Percentiles rank a stretch among this genome's conserved stretches.
Conservation (phyloP, 2,113 vertebrate genomes). For the Zosterops lateralis region DNA sequence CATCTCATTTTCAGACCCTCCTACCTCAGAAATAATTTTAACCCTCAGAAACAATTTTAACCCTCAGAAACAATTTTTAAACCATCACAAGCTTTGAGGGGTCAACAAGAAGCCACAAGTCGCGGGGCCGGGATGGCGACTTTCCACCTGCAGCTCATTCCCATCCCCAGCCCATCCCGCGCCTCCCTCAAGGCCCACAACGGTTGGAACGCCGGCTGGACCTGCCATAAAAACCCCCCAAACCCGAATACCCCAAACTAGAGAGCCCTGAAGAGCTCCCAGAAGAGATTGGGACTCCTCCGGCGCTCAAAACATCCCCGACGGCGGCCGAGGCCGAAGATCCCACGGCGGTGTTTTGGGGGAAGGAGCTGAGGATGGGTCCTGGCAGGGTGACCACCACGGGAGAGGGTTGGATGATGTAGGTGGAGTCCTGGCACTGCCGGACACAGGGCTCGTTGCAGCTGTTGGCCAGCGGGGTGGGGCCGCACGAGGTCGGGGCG, state of each 20-base stretch:
- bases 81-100: background rate
- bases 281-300: background rate
- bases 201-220: conserved; percentile 32
- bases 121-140: background rate
- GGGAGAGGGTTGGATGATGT: background rate
- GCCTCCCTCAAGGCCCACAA: background rate
- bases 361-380: conserved; percentile 52
- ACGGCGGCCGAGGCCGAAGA: conserved; percentile 19
- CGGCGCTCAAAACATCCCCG: background rate
- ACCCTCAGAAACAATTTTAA: too few relatives aligned
- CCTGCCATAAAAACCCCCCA: background rate
- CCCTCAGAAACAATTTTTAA: too few relatives aligned
- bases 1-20: too few relatives aligned
- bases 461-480: conserved; percentile 5
- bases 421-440: conserved; percentile 40
- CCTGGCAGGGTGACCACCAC: conserved; percentile 44
- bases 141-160: background rate
- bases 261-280: background rate
- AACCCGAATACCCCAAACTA: background rate
- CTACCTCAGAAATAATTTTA: too few relatives aligned
- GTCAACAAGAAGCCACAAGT: background rate
- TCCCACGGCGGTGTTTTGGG: conserved; percentile 13
- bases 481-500: background rate
- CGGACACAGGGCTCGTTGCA: conserved; percentile 4
- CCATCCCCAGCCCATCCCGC: background rate